Evolutionary conservation across 2,113 vertebrate species (phyloP).

Genomic region (Tupaia tana): DNA sequence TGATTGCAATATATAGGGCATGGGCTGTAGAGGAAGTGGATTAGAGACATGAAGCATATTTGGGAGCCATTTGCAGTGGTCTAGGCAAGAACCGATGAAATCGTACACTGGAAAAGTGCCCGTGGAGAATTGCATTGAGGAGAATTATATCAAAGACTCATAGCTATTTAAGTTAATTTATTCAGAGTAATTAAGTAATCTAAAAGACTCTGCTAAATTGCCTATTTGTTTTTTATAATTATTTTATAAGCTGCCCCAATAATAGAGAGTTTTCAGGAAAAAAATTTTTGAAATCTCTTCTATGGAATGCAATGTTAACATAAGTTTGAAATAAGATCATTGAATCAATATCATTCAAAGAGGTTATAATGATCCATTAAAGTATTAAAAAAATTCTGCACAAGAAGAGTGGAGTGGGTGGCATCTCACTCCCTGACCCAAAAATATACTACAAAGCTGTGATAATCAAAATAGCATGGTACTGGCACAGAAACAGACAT

Average conservation of each 20-base stretch:
- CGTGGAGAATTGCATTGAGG: background rate
- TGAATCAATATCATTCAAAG: constrained; percentile 9
- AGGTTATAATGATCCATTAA: background rate
- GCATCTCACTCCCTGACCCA: no score
- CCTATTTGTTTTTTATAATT: background rate
- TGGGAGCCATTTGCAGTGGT: background rate
- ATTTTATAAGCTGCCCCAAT: background rate
- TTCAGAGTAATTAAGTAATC: constrained; percentile 21
- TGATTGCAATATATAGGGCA: background rate
- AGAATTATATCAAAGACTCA: background rate
- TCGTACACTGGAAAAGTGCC: background rate
- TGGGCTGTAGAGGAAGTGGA: background rate
- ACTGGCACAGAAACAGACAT: no score
- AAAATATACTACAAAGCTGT: no score
- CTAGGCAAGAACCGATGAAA: background rate
- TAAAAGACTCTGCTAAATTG: constrained; percentile 1
- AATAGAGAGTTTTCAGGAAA: background rate
- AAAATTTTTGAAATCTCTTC: background rate
- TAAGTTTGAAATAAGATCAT: constrained; percentile 26
- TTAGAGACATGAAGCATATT: background rate
- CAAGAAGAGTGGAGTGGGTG: no score
- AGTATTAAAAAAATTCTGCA: background rate
- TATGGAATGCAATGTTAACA: background rate
- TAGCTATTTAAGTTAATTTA: constrained; percentile 10
- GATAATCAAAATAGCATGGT: no score